Conservation (phyloP, 1,140 invertebrate genomes). For the Zophobas atratus region DNA sequence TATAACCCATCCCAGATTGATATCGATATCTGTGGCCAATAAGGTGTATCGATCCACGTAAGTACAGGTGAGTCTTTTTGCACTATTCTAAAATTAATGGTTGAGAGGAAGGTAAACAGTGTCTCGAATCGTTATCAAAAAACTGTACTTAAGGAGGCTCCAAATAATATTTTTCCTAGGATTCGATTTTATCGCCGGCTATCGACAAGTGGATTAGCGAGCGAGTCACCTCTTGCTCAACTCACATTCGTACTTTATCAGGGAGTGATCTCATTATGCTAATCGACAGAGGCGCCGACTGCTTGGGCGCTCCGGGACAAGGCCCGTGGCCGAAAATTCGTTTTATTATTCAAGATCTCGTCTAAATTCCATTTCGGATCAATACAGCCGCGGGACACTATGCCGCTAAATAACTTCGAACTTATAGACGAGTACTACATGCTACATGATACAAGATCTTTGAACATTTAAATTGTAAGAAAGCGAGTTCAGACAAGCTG, state of each 20-base stretch:
- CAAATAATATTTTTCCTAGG: constrained; percentile 1
- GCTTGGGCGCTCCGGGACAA: too few species aligned
- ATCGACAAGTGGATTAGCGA: constrained; percentile 29
- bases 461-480: too few species aligned
- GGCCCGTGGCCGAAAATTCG: too few species aligned
- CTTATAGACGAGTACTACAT: too few species aligned
- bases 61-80: constrained; percentile 41
- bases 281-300: not conserved
- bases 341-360: too few species aligned
- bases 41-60: constrained; percentile 34
- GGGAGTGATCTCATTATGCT: constrained; percentile 11
- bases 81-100: constrained; percentile 20
- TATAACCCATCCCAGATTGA: constrained; percentile 18
- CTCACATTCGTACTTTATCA: not conserved
- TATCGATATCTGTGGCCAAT: constrained; percentile 42
- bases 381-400: too few species aligned
- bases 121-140: constrained; percentile 3
- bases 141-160: not conserved
- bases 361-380: too few species aligned
- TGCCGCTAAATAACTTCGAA: too few species aligned
- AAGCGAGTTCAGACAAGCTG: too few species aligned
- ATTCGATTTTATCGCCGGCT: constrained; percentile 1
- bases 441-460: too few species aligned
- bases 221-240: too few species aligned
- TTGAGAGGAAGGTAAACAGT: constrained; percentile 32